Evolutionary conservation across 1,140 invertebrate genomes (phyloP), one percentile per base, ranked within the genome.

Genomic region (Aphelenchoides fujianensis): DNA sequence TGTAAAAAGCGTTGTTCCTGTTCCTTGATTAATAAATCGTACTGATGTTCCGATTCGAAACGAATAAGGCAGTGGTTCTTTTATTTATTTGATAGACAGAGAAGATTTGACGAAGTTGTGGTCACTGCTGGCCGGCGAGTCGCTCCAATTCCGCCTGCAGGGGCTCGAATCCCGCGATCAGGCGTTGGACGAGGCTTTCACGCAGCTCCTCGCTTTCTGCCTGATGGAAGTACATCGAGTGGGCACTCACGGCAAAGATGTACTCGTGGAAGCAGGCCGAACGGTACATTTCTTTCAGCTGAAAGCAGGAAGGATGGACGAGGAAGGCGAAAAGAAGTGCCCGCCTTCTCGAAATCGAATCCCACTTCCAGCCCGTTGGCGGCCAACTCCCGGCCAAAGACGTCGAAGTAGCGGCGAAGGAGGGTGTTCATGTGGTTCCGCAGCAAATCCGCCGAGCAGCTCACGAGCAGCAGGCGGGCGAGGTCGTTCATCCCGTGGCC

Each of bases 231-330:
- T n/a, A 19, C 59, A 61, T 61, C n/a, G 59, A 19, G 16, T 30
- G 2, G 2, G 36, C 19, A 61, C 31, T 61, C 2, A 31, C 59
- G n/a, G 59, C 59, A 61, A 61, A 61, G n/a, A 61, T 61, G 31
- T 31, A 61, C 31, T 61, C 59, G 31, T 61, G 59, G 16, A 34
- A 31, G 36, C 16, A 61, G 16, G n/a, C n/a, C 2, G 31, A 61
- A n/a, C 19, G 19, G 59, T 61, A 61, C n/a, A 61, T 61, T 61
- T 61, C 59, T n/a, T 31, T n/a, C n/a, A 61, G 16, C 59, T 61
- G 36, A 61, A 61, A n/a, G n/a, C 9, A 9, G 31, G n/a, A n/a
- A n/a, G n/a, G 36, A 16, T 61, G 2, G n/a, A 1, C 36, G 1
- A 1, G 2, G 31, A 1, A 61, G 1, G 1, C 2, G 16, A n/a